A percentile compares a stretch with the other conserved stretches of the same genome.
phyloP scores from a whole-genome alignment of 1,140 invertebrate genomes.

The Papilio polytes region DNA sequence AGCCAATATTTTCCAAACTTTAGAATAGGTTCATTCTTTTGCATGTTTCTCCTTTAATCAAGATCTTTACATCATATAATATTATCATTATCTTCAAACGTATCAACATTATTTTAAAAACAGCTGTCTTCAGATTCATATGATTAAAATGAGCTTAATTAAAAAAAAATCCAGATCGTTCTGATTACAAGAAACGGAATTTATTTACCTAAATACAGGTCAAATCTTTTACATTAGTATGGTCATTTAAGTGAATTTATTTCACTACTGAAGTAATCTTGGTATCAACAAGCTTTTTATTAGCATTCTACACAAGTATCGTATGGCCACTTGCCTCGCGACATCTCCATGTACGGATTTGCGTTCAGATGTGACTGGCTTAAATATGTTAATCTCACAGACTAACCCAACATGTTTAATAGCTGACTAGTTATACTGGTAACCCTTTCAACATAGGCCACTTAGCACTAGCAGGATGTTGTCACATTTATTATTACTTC shows the following conservation, averaged over 20 bases:
- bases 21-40: not conserved
- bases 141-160: not conserved
- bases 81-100: too few species aligned
- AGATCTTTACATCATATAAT: too few species aligned
- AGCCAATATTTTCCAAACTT: not conserved
- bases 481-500: constrained; percentile 20
- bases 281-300: constrained; percentile 34
- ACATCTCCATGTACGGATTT: constrained; percentile 37
- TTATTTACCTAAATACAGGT: constrained; percentile 15
- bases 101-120: not conserved
- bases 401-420: constrained; percentile 28
- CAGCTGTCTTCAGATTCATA: not conserved
- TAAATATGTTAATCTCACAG: constrained; percentile 38
- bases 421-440: constrained; percentile 26
- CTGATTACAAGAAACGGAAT: not conserved
- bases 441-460: constrained; percentile 30
- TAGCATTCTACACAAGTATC: constrained; percentile 29
- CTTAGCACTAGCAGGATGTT: constrained; percentile 36
- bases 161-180: not conserved
- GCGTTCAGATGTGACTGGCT: constrained; percentile 31
- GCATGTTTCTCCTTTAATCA: not conserved
- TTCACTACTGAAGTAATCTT: constrained; percentile 31
- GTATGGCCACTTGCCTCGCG: constrained; percentile 27
- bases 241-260: constrained; percentile 15
- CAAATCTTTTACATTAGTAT: constrained; percentile 17